Conservation (phyloP, 2,888 invertebrate genomes). For the Macrophya alboannulata region DNA sequence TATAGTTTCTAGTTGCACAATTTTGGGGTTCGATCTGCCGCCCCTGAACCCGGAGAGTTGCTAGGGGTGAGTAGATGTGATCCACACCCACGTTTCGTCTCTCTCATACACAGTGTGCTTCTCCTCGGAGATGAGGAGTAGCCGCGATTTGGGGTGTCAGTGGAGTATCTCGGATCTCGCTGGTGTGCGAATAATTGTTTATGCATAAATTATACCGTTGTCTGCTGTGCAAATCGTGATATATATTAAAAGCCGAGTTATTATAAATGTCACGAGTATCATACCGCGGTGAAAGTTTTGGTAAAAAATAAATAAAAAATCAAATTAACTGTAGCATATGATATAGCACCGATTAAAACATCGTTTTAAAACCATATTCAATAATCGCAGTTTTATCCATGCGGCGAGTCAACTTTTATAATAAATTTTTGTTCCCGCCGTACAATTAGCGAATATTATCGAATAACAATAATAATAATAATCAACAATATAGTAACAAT, state of each 20-base stretch:
- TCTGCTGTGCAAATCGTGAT: background rate
- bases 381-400: background rate
- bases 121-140: constrained; percentile 53
- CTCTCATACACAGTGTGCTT: constrained; percentile 42
- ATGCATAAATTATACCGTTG: constrained; percentile 9
- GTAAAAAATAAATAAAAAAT: background rate
- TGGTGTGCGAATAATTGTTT: constrained; percentile 4
- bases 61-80: constrained; percentile 31
- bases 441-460: background rate
- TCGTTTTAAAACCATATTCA: background rate
- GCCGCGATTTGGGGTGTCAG: constrained; percentile 40
- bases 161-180: background rate
- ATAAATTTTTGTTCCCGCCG: background rate
- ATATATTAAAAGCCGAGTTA: background rate
- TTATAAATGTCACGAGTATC: background rate
- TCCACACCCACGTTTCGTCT: constrained; percentile 53
- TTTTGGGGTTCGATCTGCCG: constrained; percentile 24
- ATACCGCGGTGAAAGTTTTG: background rate
- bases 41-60: constrained; percentile 44
- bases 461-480: background rate
- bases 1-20: background rate
- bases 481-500: background rate
- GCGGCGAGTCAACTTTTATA: background rate
- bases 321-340: background rate
- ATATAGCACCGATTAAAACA: background rate